phyloP scores from a whole-genome alignment of 2,113 vertebrate species.

The Rhabdornis inornatus region DNA sequence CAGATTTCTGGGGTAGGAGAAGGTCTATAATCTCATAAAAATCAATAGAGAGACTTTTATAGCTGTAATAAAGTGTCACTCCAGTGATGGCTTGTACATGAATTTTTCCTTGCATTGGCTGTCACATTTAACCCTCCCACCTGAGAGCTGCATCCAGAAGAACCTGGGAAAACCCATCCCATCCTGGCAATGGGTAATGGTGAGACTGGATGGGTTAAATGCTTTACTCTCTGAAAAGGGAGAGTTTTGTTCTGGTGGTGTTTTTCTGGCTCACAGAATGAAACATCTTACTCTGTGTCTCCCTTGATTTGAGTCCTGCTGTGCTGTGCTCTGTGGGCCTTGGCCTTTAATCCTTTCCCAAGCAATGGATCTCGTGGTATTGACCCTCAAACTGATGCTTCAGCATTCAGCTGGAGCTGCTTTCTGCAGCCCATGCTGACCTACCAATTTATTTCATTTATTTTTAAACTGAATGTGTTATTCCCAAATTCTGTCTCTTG shows the following conservation, averaged over 20 bases:
- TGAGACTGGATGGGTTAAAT: neutral
- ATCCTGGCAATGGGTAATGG: rapidly evolving
- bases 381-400: neutral
- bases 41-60: neutral
- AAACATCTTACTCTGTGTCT: rapidly evolving
- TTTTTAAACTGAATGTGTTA: neutral
- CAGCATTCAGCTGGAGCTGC: neutral
- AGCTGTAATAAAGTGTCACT: neutral
- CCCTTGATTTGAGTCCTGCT: neutral
- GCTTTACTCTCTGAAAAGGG: neutral
- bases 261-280: neutral
- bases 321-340: neutral
- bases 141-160: neutral
- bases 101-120: neutral
- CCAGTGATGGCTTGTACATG: neutral
- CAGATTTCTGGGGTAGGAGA: neutral
- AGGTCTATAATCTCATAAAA: neutral
- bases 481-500: neutral
- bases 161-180: no score
- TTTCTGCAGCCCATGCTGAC: neutral
- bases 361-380: neutral
- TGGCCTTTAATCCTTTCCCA: neutral
- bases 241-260: neutral
- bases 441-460: neutral
- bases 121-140: neutral